Evolutionary conservation across 2,797 vertebrate genomes (phyloP).

Genomic region (Meda fulgida): DNA sequence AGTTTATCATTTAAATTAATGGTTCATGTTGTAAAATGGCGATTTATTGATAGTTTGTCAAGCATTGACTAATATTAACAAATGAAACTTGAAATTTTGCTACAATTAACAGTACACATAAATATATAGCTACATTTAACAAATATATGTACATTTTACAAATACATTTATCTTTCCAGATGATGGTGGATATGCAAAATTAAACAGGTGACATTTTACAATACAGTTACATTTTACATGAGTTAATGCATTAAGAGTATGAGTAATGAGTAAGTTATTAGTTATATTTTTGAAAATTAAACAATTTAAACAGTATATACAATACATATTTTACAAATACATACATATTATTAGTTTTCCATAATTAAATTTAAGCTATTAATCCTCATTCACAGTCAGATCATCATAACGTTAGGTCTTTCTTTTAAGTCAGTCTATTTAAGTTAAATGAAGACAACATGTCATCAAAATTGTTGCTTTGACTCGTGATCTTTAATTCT

Average conservation of each 20-base stretch:
- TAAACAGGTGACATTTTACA: neutral
- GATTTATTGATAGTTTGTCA: neutral
- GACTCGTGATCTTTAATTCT: neutral
- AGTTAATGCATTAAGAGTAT: neutral
- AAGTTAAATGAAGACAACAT: neutral
- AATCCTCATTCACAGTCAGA: neutral
- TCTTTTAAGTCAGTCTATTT: neutral
- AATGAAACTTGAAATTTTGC: neutral
- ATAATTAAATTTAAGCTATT: neutral
- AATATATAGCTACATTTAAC: neutral
- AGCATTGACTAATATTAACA: neutral
- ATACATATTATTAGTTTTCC: neutral
- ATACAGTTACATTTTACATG: neutral
- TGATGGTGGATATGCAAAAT: neutral
- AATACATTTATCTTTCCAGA: neutral
- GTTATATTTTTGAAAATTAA: neutral
- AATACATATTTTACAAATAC: neutral
- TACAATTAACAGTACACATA: neutral
- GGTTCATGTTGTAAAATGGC: neutral
- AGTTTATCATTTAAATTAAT: neutral
- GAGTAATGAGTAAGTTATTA: neutral
- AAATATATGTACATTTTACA: neutral
- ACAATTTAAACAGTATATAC: neutral
- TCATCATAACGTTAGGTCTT: neutral
- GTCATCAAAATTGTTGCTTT: neutral